Conservation (phyloP, 2,797 vertebrate species). For the Brotula barbata region DNA sequence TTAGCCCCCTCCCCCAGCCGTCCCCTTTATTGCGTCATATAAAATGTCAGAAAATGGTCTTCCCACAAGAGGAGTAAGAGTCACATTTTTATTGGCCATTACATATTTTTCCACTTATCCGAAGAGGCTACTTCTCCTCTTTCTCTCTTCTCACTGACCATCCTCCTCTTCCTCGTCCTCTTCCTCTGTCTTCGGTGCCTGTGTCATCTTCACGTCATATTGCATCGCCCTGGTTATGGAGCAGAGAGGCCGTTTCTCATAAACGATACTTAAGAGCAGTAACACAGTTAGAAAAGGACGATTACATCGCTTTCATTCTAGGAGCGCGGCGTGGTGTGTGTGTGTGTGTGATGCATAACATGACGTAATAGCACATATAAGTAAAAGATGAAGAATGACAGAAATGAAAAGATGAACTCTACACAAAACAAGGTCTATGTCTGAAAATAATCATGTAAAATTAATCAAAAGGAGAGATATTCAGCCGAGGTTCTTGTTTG, state of each 20-base stretch:
- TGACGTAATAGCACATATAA: no score
- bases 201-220: neutral
- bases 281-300: neutral
- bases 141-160: conserved; percentile 14
- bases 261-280: neutral
- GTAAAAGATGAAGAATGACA: neutral
- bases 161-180: conserved; percentile 13
- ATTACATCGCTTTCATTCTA: no score
- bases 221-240: conserved; percentile 7
- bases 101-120: conserved; percentile 38
- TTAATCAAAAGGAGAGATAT: no score
- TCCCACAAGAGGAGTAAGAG: conserved; percentile 38
- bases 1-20: conserved; percentile 21
- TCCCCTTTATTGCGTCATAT: conserved; percentile 54
- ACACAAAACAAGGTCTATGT: no score
- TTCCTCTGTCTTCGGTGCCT: neutral
- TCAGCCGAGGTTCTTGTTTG: no score
- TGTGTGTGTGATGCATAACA: neutral
- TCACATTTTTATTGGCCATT: conserved; percentile 50
- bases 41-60: conserved; percentile 45
- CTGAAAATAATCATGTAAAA: no score
- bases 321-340: no score
- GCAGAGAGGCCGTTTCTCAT: neutral
- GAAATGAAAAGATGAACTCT: no score
- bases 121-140: conserved; percentile 18